A percentile compares a stretch with the other conserved stretches of the same genome.
Conservation (phyloP, 30 jellyfish, hydroid and myxozoan species). For the Hydra vulgaris region DNA sequence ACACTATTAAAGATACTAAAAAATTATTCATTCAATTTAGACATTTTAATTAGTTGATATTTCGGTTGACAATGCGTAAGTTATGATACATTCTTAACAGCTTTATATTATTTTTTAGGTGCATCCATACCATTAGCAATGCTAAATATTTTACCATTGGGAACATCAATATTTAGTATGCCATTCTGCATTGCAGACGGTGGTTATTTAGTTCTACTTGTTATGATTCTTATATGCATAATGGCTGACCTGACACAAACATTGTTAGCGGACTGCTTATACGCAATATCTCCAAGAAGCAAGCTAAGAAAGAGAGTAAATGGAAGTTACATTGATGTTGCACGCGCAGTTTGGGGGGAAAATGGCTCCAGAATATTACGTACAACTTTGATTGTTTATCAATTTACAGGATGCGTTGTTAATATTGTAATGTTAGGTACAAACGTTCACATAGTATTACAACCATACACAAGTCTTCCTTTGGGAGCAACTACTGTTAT, state of each 20-base stretch:
- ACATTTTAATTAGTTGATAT: too few relatives aligned
- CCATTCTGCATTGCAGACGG: conserved; percentile 55
- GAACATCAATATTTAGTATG: conserved; percentile 3
- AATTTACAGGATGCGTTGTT: conserved; percentile 32
- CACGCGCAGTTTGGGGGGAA: conserved; percentile 50
- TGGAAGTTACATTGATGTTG: conserved; percentile 42
- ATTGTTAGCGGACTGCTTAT: conserved; percentile 58
- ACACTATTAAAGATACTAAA: too few relatives aligned
- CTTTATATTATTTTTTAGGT: background rate
- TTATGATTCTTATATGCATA: conserved; percentile 30
- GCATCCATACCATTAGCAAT: conserved; percentile 50
- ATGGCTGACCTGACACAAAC: conserved; percentile 45
- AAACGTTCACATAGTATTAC: conserved; percentile 24
- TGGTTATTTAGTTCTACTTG: conserved; percentile 37
- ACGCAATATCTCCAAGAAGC: conserved; percentile 67
- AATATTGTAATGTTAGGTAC: conserved; percentile 35
- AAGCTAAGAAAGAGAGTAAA: conserved; percentile 39
- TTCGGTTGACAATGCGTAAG: background rate
- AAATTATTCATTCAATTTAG: too few relatives aligned
- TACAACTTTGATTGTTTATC: conserved; percentile 17
- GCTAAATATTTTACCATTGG: background rate
- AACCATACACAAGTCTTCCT: conserved; percentile 19
- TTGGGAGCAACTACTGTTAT: conserved; percentile 1
- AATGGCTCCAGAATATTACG: conserved; percentile 41
- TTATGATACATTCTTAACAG: background rate